Evolutionary conservation across 1,140 invertebrate species (phyloP).

Genomic region (Theocolax elegans): DNA sequence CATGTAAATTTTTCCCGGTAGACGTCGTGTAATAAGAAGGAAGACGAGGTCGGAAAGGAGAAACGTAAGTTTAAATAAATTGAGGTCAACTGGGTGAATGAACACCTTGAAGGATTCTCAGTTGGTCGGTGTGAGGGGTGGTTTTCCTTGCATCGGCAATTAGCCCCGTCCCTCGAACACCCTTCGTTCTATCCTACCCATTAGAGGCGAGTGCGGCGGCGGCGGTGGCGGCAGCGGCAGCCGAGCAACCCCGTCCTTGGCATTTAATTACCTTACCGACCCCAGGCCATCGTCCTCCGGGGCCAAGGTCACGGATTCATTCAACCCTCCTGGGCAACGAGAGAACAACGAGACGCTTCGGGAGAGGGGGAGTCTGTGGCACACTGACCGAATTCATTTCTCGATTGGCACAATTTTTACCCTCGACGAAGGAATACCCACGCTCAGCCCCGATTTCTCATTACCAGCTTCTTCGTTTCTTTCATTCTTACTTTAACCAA

Average conservation of each 20-base stretch:
- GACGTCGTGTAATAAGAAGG: no score
- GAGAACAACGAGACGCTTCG: no score
- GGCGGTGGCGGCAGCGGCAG: slow-evolving; percentile 23
- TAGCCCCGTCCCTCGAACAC: slow-evolving; percentile 62
- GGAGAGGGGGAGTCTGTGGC: slow-evolving; percentile 43
- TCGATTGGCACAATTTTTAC: slow-evolving; percentile 36
- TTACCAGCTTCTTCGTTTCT: slow-evolving; percentile 14
- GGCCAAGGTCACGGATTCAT: slow-evolving; percentile 66
- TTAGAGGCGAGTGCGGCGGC: slow-evolving; percentile 46
- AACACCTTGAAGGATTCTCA: slow-evolving; percentile 62
- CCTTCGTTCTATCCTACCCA: slow-evolving; percentile 57
- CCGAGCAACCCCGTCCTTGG: slow-evolving; percentile 63
- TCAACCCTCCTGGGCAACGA: slow-evolving; percentile 56
- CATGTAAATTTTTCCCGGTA: no score
- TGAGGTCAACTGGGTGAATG: slow-evolving; percentile 55
- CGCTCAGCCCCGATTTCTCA: slow-evolving; percentile 21
- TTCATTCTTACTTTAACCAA: neutral
- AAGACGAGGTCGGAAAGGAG: no score
- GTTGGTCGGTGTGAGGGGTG: slow-evolving; percentile 36
- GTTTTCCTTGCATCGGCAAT: slow-evolving; percentile 61
- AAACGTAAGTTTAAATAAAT: slow-evolving; percentile 38
- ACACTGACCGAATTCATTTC: slow-evolving; percentile 66
- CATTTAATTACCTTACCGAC: slow-evolving; percentile 65
- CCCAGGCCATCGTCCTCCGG: slow-evolving; percentile 61
- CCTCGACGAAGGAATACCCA: neutral